Percentiles rank a stretch among this genome's conserved stretches.
Conservation (phyloP, 2,113 vertebrate species). For the Narcine bancroftii region DNA sequence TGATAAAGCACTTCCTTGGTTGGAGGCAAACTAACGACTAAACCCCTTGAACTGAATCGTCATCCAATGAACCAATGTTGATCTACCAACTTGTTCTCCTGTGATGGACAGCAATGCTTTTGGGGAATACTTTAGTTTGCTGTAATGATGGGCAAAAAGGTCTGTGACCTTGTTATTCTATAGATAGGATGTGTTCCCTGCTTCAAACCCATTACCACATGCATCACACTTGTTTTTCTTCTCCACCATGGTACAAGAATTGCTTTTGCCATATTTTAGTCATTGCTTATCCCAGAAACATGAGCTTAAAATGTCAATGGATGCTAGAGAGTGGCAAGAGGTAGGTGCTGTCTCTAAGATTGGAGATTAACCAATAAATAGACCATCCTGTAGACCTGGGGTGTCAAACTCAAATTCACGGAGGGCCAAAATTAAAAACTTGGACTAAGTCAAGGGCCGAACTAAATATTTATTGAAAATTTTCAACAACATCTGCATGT, state of each 20-base stretch:
- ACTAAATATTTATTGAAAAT: too few species aligned
- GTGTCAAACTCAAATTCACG: too few species aligned
- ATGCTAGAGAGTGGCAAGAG: too few species aligned
- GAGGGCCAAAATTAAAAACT: too few species aligned
- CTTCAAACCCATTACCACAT: neutral
- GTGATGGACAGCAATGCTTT: neutral
- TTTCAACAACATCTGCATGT: too few species aligned
- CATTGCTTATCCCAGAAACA: neutral
- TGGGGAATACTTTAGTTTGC: neutral
- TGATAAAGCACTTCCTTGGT: too few species aligned
- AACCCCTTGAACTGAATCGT: neutral
- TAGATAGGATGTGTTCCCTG: neutral
- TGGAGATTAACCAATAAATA: too few species aligned
- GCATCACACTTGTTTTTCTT: neutral
- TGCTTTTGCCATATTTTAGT: too few species aligned
- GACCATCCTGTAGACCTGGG: too few species aligned
- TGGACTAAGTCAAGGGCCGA: too few species aligned
- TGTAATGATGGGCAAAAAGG: neutral
- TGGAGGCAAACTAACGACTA: neutral
- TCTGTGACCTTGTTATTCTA: neutral
- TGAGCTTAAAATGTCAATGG: neutral
- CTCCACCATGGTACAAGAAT: neutral
- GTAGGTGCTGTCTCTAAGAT: too few species aligned
- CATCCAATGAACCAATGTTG: too few species aligned
- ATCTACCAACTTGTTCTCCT: neutral